Percentiles rank a stretch among this genome's conserved stretches.
These are phyloP conservation scores for Pristionchus entomophagus DNA, from an alignment of 2,888 invertebrate genomes.

Conservation along the genomic window DNA sequence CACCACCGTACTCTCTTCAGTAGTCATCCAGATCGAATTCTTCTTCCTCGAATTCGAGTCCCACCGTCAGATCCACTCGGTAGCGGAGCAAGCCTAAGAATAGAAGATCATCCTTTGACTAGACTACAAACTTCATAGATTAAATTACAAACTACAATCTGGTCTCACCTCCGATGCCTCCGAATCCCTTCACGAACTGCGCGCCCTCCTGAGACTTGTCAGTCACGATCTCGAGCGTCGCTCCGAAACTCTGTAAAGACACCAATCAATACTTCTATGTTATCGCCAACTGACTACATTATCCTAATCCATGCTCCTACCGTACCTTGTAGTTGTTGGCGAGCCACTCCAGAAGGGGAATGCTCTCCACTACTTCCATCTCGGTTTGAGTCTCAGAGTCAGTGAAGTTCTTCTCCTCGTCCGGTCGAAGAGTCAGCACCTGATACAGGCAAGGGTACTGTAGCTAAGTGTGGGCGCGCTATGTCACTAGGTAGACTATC, in stretches of 20 bases:
- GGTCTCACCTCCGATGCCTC: conserved; percentile 93
- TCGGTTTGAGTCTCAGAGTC: conserved; percentile 99
- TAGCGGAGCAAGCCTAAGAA: conserved; percentile 98
- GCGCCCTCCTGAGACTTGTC: conserved; percentile 99
- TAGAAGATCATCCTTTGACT: no score
- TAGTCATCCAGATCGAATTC: conserved; percentile 83
- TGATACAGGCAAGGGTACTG: no score
- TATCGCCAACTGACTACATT: neutral
- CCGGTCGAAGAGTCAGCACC: conserved; percentile 94
- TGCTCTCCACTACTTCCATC: conserved; percentile 96
- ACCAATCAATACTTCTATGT: neutral
- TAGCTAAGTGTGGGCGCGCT: no score
- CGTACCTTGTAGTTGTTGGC: conserved; percentile 96
- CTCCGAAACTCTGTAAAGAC: conserved; percentile 80
- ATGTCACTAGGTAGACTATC: no score
- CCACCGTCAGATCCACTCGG: conserved; percentile 98
- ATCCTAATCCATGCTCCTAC: neutral
- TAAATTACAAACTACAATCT: neutral
- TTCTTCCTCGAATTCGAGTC: conserved; percentile 96
- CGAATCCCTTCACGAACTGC: conserved; percentile 98
- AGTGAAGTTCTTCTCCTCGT: conserved; percentile 98
- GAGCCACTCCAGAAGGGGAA: conserved; percentile 98
- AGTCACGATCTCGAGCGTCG: conserved; percentile 98
- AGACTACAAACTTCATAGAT: no score
- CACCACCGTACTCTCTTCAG: conserved; percentile 55